phyloP scores from a whole-genome alignment of 2,888 invertebrate genomes.

The Eupithecia centaureata region DNA sequence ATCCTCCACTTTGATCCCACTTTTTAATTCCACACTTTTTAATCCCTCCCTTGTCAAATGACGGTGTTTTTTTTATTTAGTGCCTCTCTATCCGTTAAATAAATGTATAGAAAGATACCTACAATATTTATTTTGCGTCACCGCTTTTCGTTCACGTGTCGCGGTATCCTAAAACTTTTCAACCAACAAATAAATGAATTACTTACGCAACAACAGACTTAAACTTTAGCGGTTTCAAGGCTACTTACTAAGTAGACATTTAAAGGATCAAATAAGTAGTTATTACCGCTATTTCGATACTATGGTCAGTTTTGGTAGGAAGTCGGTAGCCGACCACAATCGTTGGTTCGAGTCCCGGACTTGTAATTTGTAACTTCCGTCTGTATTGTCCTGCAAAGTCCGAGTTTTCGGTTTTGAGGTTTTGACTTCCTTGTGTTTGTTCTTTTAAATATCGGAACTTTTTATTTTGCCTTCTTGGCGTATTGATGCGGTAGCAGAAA shows the following conservation, averaged over 20 bases:
- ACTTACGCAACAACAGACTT: not conserved
- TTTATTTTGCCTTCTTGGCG: not conserved
- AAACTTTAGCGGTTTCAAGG: not conserved
- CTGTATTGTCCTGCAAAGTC: slow-evolving; percentile 7
- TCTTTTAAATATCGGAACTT: not conserved
- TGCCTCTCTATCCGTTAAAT: too few species aligned
- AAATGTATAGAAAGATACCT: too few species aligned
- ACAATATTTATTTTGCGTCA: too few species aligned
- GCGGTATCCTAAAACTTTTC: not conserved
- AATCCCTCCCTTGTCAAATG: too few species aligned
- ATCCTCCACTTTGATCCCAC: too few species aligned
- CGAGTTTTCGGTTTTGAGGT: slow-evolving; percentile 1
- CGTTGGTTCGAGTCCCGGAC: slow-evolving; percentile 6
- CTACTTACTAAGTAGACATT: not conserved
- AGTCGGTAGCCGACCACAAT: slow-evolving; percentile 28
- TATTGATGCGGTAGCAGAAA: not conserved
- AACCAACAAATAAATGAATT: not conserved
- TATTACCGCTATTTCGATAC: not conserved
- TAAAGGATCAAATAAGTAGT: not conserved
- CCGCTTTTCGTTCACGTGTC: too few species aligned
- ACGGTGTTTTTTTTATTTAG: too few species aligned
- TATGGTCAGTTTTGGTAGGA: slow-evolving; percentile 12
- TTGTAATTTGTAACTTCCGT: slow-evolving; percentile 22
- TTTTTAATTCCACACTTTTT: too few species aligned
- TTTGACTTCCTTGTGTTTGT: slow-evolving; percentile 7